These are phyloP conservation scores for Champsocephalus esox DNA, from an alignment of 2,797 vertebrate species.

Conservation along the genomic window DNA sequence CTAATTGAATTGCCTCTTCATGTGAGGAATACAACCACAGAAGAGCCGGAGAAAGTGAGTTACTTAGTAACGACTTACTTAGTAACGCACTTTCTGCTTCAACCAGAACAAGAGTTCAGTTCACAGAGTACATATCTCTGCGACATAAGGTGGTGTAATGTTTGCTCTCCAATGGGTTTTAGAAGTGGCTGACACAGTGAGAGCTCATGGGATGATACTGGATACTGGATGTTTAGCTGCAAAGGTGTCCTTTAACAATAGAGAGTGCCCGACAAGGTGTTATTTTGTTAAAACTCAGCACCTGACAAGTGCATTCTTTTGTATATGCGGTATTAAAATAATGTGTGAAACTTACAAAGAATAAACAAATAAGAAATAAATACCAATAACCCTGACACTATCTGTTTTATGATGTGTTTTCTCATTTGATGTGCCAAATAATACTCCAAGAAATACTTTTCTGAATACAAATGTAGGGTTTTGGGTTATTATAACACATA, in stretches of 20 bases:
- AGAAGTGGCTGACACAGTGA: not conserved
- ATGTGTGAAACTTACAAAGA: constrained; percentile 5
- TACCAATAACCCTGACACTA: not conserved
- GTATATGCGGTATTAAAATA: not conserved
- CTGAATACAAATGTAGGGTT: too few relatives aligned
- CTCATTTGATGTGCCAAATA: not conserved
- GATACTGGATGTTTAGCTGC: not conserved
- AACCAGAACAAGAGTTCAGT: not conserved
- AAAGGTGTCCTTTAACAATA: constrained; percentile 5
- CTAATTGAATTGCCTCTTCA: constrained; percentile 7
- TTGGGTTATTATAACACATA: too few relatives aligned
- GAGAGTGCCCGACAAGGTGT: constrained; percentile 7
- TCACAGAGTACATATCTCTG: not conserved
- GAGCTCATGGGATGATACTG: not conserved
- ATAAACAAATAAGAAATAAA: constrained; percentile 2
- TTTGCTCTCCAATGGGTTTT: not conserved
- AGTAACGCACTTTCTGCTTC: too few relatives aligned
- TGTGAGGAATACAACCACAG: constrained; percentile 10
- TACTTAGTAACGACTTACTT: not conserved
- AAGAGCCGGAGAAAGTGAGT: not conserved
- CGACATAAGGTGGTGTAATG: not conserved
- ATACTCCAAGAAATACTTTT: not conserved
- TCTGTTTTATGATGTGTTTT: not conserved
- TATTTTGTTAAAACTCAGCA: constrained; percentile 16
- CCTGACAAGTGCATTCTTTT: constrained; percentile 18